Evolutionary conservation across 2,113 vertebrate species (phyloP).

Genomic region (Scortum barcoo): DNA sequence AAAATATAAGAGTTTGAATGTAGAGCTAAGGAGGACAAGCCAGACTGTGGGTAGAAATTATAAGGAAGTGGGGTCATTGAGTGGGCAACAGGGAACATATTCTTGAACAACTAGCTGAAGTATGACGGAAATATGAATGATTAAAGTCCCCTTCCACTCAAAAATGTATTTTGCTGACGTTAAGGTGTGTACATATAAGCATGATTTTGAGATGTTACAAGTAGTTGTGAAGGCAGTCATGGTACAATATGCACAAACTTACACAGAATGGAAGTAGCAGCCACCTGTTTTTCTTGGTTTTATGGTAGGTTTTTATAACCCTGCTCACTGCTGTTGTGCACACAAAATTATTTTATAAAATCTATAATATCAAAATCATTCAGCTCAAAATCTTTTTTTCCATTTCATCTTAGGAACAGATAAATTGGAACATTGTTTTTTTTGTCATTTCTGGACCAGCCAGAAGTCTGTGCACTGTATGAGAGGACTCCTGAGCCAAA

Average conservation of each 20-base stretch:
- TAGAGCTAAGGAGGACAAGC: constrained; percentile 1
- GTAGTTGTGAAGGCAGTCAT: neutral
- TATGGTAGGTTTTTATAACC: neutral
- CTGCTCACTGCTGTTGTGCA: neutral
- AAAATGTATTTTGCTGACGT: neutral
- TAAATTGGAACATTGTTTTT: neutral
- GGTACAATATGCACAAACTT: neutral
- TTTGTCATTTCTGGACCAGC: neutral
- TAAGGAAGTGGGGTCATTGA: constrained; percentile 8
- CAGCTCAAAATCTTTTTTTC: neutral
- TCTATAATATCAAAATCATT: neutral
- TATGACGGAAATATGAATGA: neutral
- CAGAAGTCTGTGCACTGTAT: constrained; percentile 6
- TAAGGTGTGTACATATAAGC: neutral
- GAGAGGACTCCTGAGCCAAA: neutral
- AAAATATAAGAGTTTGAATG: constrained; percentile 33
- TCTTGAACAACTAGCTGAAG: neutral
- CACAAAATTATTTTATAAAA: neutral
- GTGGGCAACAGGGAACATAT: neutral
- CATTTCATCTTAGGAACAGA: constrained; percentile 2
- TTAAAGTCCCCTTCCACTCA: neutral
- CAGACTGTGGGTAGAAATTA: constrained; percentile 17
- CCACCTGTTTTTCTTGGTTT: neutral
- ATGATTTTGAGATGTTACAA: neutral
- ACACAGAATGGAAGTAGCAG: neutral